Evolutionary conservation across 2,797 vertebrate species (phyloP).

Genomic region (Buphagus erythrorhynchus): DNA sequence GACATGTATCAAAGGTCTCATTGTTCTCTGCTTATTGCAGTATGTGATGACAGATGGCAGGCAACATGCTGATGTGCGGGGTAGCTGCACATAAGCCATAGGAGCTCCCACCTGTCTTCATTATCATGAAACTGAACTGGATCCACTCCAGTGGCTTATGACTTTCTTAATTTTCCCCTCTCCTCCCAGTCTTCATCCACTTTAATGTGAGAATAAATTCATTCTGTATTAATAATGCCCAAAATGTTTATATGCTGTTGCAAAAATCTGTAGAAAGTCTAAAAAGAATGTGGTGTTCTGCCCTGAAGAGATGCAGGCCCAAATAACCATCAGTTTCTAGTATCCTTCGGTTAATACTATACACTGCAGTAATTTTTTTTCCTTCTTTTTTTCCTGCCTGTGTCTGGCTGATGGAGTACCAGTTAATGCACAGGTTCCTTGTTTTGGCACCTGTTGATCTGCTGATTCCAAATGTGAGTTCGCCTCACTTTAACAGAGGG

Average conservation of each 20-base stretch:
- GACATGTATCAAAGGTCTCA: neutral
- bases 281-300: neutral
- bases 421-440: neutral
- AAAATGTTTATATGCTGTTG: neutral
- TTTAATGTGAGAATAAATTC: neutral
- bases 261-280: neutral
- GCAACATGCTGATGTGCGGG: neutral
- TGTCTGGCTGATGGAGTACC: neutral
- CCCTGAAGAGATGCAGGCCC: neutral
- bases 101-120: constrained; percentile 35
- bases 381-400: neutral
- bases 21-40: constrained; percentile 32
- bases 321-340: neutral
- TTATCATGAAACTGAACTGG: neutral
- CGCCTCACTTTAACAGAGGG: neutral
- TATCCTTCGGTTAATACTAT: neutral
- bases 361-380: neutral
- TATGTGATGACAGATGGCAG: constrained; percentile 26
- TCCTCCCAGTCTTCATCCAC: neutral
- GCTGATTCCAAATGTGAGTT: neutral
- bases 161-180: neutral
- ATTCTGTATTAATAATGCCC: neutral
- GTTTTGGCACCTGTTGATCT: neutral
- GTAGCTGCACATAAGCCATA: neutral
- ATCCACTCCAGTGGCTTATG: neutral